Base-by-base conservation (phyloP, 64 coral and sea anemone genomes). In the Montipora cactus region DNA sequence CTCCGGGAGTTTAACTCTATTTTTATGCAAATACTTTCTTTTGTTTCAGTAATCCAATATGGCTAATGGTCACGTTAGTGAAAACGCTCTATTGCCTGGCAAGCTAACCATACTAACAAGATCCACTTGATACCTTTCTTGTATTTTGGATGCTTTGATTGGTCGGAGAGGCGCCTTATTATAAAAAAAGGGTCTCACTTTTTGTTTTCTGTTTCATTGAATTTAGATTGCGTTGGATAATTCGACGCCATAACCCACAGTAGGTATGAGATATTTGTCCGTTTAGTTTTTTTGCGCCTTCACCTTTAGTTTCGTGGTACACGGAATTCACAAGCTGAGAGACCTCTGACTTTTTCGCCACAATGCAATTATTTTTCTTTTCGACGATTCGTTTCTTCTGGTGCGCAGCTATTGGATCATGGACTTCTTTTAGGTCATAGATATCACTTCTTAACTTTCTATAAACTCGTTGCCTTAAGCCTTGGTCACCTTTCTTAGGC, bases 161-260 rank as follows among this genome's bases (percentile, higher is more conserved):
- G 86, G 86, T 5, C 74, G 49, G 8, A 88, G 49, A 28, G 86
- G 52, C 20, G 84, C 84, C 47, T 74, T 87, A 47, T 86, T 86
- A 3, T 69, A 25, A 6, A 71, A 86, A 87, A 16, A 15, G 59
- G 59, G 15, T 71, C 71, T 87, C 19, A 23, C 49, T 6, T 87
- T 87, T 44, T 51, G 49, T 16, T 72, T 28, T 67, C 44, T 19
- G 5, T 23, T 73, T 87, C 16, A 71, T 69, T 2, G 13, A 8
- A 74, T 87, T 87, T 4, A 71, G 7, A 8, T 71, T 73, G 5
- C 71, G 22, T 74, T 87, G 67, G 18, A 87, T 69, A 11, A 49
- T 21, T 6, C 18, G 11, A 71, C 44, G 67, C 14, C 37, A 71
- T 51, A 73, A 8, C n/a, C 84, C 84, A 19, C 67, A 8, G 10